Percentiles rank a stretch among this genome's conserved stretches.
These are phyloP conservation scores for Coboldia fuscipes DNA, from an alignment of 1,140 invertebrate genomes.

Conservation along the genomic window DNA sequence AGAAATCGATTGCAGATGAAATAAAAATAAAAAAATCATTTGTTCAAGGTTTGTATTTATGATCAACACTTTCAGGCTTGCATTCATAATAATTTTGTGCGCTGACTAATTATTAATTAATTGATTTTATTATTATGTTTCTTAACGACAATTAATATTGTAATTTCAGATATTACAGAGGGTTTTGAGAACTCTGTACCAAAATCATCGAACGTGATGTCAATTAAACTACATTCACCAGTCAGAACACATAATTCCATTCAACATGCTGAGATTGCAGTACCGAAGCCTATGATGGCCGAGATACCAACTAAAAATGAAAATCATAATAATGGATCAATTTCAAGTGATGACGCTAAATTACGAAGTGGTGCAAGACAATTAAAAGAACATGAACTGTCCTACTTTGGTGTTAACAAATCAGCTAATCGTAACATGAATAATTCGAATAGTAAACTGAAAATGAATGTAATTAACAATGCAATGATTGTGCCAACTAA, in stretches of 20 bases:
- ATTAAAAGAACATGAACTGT: constrained; percentile 21
- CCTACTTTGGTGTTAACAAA: constrained; percentile 20
- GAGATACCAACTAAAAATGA: constrained; percentile 7
- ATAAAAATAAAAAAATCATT: constrained; percentile 8
- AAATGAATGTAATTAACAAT: no score
- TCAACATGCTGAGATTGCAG: not conserved
- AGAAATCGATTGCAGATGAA: constrained; percentile 9
- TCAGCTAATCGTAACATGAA: not conserved
- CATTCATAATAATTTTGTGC: no score
- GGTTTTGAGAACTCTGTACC: no score
- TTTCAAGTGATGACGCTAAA: not conserved
- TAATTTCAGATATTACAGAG: no score
- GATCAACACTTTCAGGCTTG: no score
- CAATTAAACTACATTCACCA: constrained; percentile 16
- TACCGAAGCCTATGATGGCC: not conserved
- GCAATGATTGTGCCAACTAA: no score
- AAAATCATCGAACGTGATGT: constrained; percentile 20
- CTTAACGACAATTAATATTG: no score
- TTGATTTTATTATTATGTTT: no score
- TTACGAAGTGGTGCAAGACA: constrained; percentile 18
- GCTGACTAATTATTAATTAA: no score
- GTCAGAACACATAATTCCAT: not conserved
- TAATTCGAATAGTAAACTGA: no score
- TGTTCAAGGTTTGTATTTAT: constrained; percentile 2
- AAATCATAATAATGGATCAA: constrained; percentile 10